These are phyloP conservation scores for Ceramica pisi DNA, from an alignment of 2,888 invertebrate species.

Conservation along the genomic window DNA sequence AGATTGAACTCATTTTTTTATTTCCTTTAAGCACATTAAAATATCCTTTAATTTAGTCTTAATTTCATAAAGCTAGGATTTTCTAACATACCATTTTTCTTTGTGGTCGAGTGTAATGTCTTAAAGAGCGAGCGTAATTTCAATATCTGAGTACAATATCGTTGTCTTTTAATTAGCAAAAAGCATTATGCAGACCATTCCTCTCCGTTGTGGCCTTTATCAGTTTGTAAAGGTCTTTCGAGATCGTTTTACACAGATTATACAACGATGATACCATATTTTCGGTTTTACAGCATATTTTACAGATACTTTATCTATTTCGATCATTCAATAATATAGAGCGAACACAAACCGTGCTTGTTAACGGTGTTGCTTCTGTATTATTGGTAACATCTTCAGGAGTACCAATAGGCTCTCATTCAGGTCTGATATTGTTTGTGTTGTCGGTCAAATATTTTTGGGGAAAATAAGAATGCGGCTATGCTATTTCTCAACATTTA, in stretches of 20 bases:
- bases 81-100: too few species aligned
- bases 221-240: too few species aligned
- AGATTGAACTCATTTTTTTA: too few species aligned
- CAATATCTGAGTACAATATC: neutral
- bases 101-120: too few species aligned
- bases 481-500: neutral
- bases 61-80: too few species aligned
- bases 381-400: neutral
- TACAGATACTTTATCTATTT: neutral
- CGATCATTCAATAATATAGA: neutral
- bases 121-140: neutral
- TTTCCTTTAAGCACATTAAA: too few species aligned
- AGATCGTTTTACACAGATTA: neutral
- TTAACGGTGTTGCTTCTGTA: neutral
- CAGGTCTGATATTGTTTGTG: neutral
- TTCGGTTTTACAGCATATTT: neutral
- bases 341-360: neutral
- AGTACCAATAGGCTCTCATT: neutral
- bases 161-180: neutral
- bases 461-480: neutral
- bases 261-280: neutral
- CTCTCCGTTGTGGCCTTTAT: too few species aligned
- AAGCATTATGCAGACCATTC: too few species aligned
- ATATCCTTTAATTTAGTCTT: too few species aligned
- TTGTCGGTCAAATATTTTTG: neutral